A percentile compares a stretch with the other conserved stretches of the same genome.
phyloP scores from a whole-genome alignment of 2,113 vertebrate species.

The Mus pahari region DNA sequence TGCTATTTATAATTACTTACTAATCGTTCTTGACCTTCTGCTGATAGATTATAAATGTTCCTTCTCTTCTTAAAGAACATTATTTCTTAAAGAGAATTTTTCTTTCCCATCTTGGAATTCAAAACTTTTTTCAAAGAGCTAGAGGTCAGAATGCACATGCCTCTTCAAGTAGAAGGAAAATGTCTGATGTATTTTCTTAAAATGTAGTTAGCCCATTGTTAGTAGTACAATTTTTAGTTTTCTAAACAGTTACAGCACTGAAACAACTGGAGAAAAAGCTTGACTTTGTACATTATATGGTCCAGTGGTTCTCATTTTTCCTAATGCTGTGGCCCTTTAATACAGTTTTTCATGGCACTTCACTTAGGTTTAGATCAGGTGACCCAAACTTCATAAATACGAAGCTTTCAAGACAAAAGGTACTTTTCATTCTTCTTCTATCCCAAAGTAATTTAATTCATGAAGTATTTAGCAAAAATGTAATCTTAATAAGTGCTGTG shows the following conservation, averaged over 20 bases:
- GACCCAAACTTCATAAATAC: slow-evolving; percentile 60
- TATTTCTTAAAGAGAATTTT: slow-evolving; percentile 19
- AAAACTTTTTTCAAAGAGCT: neutral
- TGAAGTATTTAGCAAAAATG: slow-evolving; percentile 43
- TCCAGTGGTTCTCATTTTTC: neutral
- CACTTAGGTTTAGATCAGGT: slow-evolving; percentile 63
- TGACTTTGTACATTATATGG: neutral
- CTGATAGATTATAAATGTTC: neutral
- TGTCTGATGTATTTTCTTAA: neutral
- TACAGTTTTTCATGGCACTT: slow-evolving; percentile 12
- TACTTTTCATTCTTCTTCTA: slow-evolving; percentile 60
- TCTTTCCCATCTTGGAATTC: slow-evolving; percentile 27
- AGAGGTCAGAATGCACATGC: neutral
- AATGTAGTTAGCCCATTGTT: slow-evolving; percentile 6
- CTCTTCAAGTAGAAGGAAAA: slow-evolving; percentile 38
- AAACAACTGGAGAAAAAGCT: neutral
- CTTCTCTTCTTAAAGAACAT: neutral
- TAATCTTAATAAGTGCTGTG: neutral
- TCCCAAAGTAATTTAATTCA: slow-evolving; percentile 51
- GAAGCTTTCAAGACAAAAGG: slow-evolving; percentile 42
- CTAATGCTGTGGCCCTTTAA: neutral
- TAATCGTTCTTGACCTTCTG: neutral
- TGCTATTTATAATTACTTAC: slow-evolving; percentile 33
- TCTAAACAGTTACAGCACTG: slow-evolving; percentile 9
- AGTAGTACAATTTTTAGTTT: slow-evolving; percentile 12